These are phyloP conservation scores for Camponotus pennsylvanicus DNA, from an alignment of 1,140 invertebrate species.

Conservation along the genomic window DNA sequence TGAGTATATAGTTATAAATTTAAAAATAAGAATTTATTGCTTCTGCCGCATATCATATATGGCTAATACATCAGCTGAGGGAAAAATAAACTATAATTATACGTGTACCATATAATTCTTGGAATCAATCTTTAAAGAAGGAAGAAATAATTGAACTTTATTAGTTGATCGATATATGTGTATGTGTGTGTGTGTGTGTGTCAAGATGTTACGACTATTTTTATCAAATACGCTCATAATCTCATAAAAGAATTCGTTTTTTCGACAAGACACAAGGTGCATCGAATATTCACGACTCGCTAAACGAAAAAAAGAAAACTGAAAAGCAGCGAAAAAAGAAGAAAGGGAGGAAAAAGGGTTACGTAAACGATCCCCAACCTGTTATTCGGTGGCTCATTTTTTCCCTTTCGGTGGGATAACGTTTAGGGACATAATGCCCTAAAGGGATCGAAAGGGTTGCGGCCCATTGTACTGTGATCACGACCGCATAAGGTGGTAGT, in stretches of 20 bases:
- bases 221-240: background rate
- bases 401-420: conserved; percentile 59
- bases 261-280: conserved; percentile 32
- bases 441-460: conserved; percentile 78
- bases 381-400: conserved; percentile 63
- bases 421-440: conserved; percentile 76
- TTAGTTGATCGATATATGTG: too few species aligned
- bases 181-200: too few species aligned
- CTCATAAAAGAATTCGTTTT: background rate
- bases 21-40: background rate
- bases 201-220: too few species aligned
- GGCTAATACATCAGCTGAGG: background rate
- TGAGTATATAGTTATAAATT: too few species aligned
- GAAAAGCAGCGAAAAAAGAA: background rate
- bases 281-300: conserved; percentile 23
- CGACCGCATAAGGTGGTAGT: conserved; percentile 64
- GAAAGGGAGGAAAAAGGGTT: conserved; percentile 64
- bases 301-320: conserved; percentile 41
- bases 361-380: conserved; percentile 68
- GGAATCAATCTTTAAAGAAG: background rate
- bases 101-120: background rate
- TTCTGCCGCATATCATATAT: background rate
- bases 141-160: background rate
- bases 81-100: background rate
- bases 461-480: conserved; percentile 68